Percentiles rank a stretch among this genome's conserved stretches.
phyloP scores from a whole-genome alignment of 2,113 vertebrate genomes.

The Micromys minutus region DNA sequence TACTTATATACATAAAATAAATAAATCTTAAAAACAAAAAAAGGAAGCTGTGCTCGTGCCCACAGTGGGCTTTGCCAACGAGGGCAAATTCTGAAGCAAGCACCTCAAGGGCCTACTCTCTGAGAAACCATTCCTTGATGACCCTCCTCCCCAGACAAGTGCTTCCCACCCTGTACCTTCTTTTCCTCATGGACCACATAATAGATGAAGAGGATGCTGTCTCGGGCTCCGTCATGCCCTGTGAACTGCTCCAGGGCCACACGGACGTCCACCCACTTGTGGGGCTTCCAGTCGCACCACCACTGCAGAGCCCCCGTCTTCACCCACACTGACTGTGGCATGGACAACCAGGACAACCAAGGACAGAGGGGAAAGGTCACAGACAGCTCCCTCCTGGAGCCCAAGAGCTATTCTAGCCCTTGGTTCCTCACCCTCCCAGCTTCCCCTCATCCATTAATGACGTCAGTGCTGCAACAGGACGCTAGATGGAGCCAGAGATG shows the following conservation, averaged over 20 bases:
- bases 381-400: neutral
- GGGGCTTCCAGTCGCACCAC: constrained; percentile 97
- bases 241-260: constrained; percentile 97
- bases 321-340: constrained; percentile 95
- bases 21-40: neutral
- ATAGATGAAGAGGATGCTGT: constrained; percentile 98
- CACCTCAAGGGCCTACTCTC: neutral
- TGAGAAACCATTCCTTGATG: neutral
- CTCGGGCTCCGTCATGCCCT: constrained; percentile 91
- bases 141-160: neutral
- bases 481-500: neutral
- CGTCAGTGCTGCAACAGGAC: rapidly evolving
- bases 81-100: neutral
- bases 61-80: rapidly evolving
- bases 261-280: constrained; percentile 95
- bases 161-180: constrained; percentile 86
- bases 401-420: neutral
- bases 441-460: neutral
- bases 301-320: constrained; percentile 97
- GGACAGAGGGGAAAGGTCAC: neutral
- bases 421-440: neutral
- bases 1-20: too few species aligned
- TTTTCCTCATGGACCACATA: constrained; percentile 95
- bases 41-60: neutral
- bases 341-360: neutral